Evolutionary conservation across 2,888 invertebrate species (phyloP), one percentile per base, ranked within the genome.

Genomic region (Andrena chrysosceles): DNA sequence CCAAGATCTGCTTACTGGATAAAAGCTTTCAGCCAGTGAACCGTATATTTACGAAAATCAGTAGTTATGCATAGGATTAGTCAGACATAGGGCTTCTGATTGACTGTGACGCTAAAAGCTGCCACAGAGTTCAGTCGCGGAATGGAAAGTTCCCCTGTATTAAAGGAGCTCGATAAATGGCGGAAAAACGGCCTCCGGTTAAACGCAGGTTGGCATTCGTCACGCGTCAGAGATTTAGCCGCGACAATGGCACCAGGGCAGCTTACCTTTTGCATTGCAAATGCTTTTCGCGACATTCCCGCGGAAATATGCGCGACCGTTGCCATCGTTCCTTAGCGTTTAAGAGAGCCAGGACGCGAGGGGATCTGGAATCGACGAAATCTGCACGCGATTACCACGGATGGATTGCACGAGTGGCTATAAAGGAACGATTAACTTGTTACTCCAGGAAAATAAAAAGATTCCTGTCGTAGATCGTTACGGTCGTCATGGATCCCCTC

Each of bases 261-360:
- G 62, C 77, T 80, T 35, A 70, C 60, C 69, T 73, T 87, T 86
- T 87, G 89, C 88, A 87, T 85, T 90, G 90, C 87, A 87, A 86
- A 89, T 88, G 73, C 64, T 20, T 52, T 5, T 72, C 56, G 23
- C 75, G 67, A 35, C 56, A 54, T 75, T 68, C 42, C 23, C 52
- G 8, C 16, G 54, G 23, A 23, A n/a, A 67, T 48, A 68, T 67
- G 63, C 62, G 59, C 77, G 2, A 59, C 7, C 83, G 89, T 89
- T 89, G 89, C 85, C 89, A 82, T 87, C 88, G 89, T 84, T 78
- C 84, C 75, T 85, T 88, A 88, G 84, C 60, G 72, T 84, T 82
- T 88, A 89, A 88, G 87, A n/a, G 84, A 74, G 77, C 69, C 78
- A 59, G 71, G 80, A 73, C 88, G 82, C 79, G 89, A 89, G 84